Evolutionary conservation across 2,888 invertebrate species (phyloP), one percentile per base, ranked within the genome.

Genomic region (Microplitis deprimator): DNA sequence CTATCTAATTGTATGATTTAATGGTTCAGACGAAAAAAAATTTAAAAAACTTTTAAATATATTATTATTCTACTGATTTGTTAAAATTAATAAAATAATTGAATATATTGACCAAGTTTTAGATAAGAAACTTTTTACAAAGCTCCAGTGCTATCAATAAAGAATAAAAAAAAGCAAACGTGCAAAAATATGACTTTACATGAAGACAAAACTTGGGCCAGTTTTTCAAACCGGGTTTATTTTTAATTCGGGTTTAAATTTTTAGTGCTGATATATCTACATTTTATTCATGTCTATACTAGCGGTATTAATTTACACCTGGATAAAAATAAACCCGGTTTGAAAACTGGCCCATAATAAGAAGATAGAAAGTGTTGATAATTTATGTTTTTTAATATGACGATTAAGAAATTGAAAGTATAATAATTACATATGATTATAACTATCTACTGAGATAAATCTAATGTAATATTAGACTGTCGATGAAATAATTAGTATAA

Each of bases 141-240:
- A 62, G 13, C 40, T 62, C 17, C 8, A 72, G 40, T 72, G 62
- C 71, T 72, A 6, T 62, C 40, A 16, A 17, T 39, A 40, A 39
- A 62, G 39, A 62, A 65, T 17, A 16, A 65, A 65, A 65, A 5
- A 65, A 17, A 71, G 62, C 62, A 39, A 61, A 72, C 62, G 40
- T 62, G 62, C 71, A 72, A 72, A 29, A 59, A 70, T 39, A 13
- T 38, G 20, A n/a, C 39, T 67, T 67, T 67, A 67, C 38, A 67
- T 67, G 5, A 67, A 72, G 62, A 62, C 39, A 39, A 17, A 60
- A n/a, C 13, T 29, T 16, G 17, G 59, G 5, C 29, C 29, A 29
- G 29, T 29, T 29, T 29, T 29, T 29, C 29, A 29, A 29, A 29
- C 29, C 4, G 4, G 29, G 29, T 4, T 29, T 29, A 29, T 29